Percentiles rank a stretch among this genome's conserved stretches.
These are phyloP conservation scores for Scolopax mira DNA, from an alignment of 2,113 vertebrate genomes.

Conservation along the genomic window DNA sequence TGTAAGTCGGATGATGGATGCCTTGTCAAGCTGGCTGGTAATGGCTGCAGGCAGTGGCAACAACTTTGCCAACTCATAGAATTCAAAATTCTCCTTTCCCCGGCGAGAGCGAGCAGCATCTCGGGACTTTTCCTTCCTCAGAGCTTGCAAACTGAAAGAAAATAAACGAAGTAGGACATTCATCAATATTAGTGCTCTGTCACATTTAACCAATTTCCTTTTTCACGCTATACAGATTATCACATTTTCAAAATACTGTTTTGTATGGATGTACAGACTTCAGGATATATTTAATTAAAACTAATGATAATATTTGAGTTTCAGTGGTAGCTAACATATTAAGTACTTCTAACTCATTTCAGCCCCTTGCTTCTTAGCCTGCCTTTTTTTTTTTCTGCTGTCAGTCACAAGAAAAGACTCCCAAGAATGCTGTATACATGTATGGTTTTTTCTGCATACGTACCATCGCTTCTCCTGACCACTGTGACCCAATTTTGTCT, in stretches of 20 bases:
- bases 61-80: conserved; percentile 98
- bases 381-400: not conserved
- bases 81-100: conserved; percentile 99
- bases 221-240: not conserved
- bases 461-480: not conserved
- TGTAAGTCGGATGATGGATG: conserved; percentile 97
- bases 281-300: not conserved
- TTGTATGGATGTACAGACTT: not conserved
- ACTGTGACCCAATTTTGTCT: not conserved
- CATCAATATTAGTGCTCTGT: not conserved
- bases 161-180: conserved; percentile 18
- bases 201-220: not conserved
- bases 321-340: not conserved
- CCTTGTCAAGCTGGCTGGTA: conserved; percentile 98
- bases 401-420: not conserved
- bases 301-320: not conserved
- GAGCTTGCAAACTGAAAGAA: conserved; percentile 92
- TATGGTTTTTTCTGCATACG: not conserved
- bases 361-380: not conserved
- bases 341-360: not conserved
- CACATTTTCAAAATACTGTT: not conserved
- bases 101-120: conserved; percentile 96
- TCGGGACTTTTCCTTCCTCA: conserved; percentile 98
- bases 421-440: not conserved
- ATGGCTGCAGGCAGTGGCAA: conserved; percentile 97